Evolutionary conservation across 2,888 invertebrate genomes (phyloP), one percentile per base, ranked within the genome.

Genomic region (Agriopis aurantiaria): DNA sequence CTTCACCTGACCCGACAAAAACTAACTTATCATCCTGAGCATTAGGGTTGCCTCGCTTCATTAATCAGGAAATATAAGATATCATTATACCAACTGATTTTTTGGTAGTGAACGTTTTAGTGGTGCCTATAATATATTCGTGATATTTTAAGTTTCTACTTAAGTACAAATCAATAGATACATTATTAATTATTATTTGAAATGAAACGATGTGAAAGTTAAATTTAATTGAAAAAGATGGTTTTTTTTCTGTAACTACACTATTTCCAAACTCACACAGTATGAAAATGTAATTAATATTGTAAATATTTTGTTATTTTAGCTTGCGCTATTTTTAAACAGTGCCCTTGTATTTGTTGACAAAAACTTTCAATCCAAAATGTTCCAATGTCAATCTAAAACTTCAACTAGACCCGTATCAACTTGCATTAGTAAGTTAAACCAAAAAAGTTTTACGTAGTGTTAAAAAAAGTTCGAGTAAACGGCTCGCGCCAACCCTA

Each of bases 1-100:
- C 63, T 67, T 67, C 57, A 59, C 40, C 70, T 66, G 70, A 71
- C 62, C 66, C 63, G 51, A 60, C 70, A 71, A 71, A 71, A 71
- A 71, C 66, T 66, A 67, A 71, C 70, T 71, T 67, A 67, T 71
- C 66, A 67, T 71, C 23, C 55, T 40, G 59, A 14, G 53, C 17
- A 14, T 52, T 63, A 71, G 70, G 70, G 66, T 9, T 71, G 63
- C 53, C 63, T 7, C 70, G 23, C 33, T 17, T 12, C 53, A 8
- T 45, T 46, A 33, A 33, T n/a, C 12, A 12, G 41, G 56, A 40
- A 33, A 33, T 53, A 12, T 53, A 12, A 53, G 7, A 12, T 40
- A 51, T 14, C 3, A 51, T 17, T n/a, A 49, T 49, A 14, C n/a
- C 49, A 7, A 14, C 14, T n/a, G n/a, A n/a, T 14, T 8, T 14